Conservation (phyloP, 2,888 invertebrate species). For the Cheilosia soror region DNA sequence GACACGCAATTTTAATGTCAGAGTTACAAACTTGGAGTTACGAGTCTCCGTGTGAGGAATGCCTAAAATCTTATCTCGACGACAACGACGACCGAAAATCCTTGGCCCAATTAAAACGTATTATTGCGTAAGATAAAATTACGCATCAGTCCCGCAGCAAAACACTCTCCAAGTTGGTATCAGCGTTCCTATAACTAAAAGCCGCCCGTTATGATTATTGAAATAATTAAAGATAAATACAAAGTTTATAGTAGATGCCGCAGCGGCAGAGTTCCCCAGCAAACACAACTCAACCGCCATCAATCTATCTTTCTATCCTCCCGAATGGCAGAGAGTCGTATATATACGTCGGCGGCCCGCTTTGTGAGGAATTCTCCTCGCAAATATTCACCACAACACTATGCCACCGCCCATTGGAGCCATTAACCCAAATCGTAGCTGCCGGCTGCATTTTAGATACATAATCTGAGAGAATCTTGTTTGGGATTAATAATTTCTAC, state of each 20-base stretch:
- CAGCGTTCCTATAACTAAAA: constrained; percentile 31
- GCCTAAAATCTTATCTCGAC: constrained; percentile 60
- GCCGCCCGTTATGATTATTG: constrained; percentile 71
- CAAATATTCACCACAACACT: constrained; percentile 36
- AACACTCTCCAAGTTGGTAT: constrained; percentile 30
- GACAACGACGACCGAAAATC: constrained; percentile 44
- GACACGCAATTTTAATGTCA: constrained; percentile 47
- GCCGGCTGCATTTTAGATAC: constrained; percentile 72
- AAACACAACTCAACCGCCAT: constrained; percentile 43
- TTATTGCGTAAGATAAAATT: constrained; percentile 70
- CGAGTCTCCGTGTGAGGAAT: constrained; percentile 16
- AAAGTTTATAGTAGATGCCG: constrained; percentile 67
- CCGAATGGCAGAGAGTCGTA: background rate
- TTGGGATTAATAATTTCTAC: constrained; percentile 69
- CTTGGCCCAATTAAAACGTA: constrained; percentile 73
- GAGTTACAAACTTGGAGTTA: constrained; percentile 32
- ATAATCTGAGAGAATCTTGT: constrained; percentile 66
- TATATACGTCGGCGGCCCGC: constrained; percentile 18
- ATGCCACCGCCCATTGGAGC: constrained; percentile 43
- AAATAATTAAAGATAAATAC: constrained; percentile 75
- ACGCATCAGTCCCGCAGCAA: constrained; percentile 31
- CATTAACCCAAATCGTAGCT: constrained; percentile 74
- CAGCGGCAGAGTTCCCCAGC: constrained; percentile 12
- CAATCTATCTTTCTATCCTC: constrained; percentile 58
- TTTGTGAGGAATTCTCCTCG: constrained; percentile 34